Percentiles rank a stretch among this genome's conserved stretches.
These are phyloP conservation scores for Heteromormyrus szaboi DNA, from an alignment of 2,797 vertebrate genomes.

Conservation along the genomic window DNA sequence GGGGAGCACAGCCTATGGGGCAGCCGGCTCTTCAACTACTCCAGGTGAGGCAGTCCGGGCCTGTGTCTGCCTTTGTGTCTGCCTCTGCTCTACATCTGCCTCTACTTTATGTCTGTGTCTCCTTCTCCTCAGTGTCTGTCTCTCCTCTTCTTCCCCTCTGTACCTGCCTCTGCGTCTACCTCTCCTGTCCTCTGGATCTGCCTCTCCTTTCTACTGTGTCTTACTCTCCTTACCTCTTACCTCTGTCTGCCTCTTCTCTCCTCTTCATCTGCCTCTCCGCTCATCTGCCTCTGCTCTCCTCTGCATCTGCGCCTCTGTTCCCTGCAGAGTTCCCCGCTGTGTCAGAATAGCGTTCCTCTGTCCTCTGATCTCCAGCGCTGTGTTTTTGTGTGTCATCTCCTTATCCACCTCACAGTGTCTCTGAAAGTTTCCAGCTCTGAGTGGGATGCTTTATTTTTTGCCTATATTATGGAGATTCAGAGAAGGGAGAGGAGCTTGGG, in stretches of 20 bases:
- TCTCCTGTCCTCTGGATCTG: background rate
- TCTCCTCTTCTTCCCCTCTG: background rate
- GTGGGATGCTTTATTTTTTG: background rate
- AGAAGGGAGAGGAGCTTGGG: background rate
- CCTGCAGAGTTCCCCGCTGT: background rate
- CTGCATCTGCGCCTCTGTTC: background rate
- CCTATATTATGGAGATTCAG: background rate
- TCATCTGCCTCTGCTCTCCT: background rate
- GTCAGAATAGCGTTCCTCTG: background rate
- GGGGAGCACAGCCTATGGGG: slow-evolving; percentile 83
- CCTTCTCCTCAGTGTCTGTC: background rate
- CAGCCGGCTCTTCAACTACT: slow-evolving; percentile 89
- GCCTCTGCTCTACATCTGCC: background rate
- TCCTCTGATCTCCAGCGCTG: background rate
- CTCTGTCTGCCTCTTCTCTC: background rate
- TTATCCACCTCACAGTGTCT: background rate
- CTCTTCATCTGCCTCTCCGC: background rate
- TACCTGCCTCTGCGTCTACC: background rate
- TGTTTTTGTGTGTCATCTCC: background rate
- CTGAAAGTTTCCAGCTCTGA: background rate
- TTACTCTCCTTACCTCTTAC: background rate
- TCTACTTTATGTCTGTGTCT: background rate
- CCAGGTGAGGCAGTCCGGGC: slow-evolving; percentile 61
- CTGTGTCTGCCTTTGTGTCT: background rate
- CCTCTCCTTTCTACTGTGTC: background rate